A percentile compares a stretch with the other conserved stretches of the same genome.
phyloP scores from a whole-genome alignment of 2,113 vertebrate genomes.

The Pygoscelis adeliae region DNA sequence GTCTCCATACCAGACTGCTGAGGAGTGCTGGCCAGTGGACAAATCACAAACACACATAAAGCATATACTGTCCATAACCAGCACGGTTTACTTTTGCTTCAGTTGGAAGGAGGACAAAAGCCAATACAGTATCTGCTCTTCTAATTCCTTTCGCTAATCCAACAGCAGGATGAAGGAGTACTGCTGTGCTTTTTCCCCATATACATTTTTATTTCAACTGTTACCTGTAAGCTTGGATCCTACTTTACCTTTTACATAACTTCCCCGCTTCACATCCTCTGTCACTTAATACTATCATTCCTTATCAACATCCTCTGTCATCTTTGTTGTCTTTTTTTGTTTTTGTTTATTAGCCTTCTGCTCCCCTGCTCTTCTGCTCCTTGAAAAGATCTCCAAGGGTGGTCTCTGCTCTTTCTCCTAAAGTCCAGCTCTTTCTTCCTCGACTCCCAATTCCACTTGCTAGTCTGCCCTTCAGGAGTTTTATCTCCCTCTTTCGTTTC shows the following conservation, averaged over 20 bases:
- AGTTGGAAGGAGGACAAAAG: background rate
- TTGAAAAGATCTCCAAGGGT: background rate
- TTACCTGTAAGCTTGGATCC: background rate
- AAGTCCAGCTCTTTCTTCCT: background rate
- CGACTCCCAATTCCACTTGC: background rate
- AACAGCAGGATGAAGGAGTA: background rate
- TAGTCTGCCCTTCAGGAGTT: background rate
- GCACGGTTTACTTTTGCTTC: background rate
- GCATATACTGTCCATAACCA: fast-evolving
- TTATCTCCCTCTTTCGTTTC: background rate
- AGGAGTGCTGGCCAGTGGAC: background rate
- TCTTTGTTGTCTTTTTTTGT: background rate
- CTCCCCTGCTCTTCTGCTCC: background rate
- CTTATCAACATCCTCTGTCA: background rate
- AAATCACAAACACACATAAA: background rate
- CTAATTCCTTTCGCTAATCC: background rate
- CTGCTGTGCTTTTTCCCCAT: background rate
- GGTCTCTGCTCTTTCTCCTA: background rate
- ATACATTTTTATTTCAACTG: background rate
- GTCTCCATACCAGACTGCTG: too few relatives aligned
- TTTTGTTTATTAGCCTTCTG: background rate
- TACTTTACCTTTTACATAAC: background rate
- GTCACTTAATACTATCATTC: background rate
- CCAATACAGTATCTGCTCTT: background rate
- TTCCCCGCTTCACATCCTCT: background rate